phyloP scores from a whole-genome alignment of 2,113 vertebrate genomes.

The Strigops habroptila region DNA sequence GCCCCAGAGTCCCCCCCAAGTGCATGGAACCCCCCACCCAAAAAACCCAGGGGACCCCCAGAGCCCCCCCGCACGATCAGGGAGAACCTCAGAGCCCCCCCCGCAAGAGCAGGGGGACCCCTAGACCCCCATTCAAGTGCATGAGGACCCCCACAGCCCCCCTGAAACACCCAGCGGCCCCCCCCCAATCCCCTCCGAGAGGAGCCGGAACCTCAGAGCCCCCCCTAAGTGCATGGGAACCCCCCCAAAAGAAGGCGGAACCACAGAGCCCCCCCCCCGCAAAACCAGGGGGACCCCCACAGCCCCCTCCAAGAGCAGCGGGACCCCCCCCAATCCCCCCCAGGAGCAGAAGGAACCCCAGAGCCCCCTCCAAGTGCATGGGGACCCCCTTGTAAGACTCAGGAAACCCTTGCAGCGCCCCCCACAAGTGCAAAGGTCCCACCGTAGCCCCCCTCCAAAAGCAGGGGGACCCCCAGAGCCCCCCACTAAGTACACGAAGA shows the following conservation, averaged over 20 bases:
- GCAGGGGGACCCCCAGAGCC: not conserved
- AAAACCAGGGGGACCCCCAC: not conserved
- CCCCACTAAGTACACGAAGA: not conserved
- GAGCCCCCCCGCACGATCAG: no score
- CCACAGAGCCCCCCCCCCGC: not conserved
- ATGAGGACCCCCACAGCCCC: not conserved
- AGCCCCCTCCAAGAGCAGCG: not conserved
- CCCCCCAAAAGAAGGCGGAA: not conserved
- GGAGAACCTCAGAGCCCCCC: no score
- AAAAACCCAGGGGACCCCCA: no score
- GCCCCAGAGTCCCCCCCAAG: not conserved
- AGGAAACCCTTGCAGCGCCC: no score
- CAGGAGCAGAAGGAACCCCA: no score
- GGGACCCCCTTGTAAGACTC: no score
- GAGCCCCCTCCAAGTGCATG: no score
- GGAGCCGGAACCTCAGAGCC: no score
- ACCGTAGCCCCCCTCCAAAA: not conserved
- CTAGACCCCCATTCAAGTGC: no score
- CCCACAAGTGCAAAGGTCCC: no score
- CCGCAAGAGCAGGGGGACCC: no score
- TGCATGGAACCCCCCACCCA: not conserved
- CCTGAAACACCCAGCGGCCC: not conserved
- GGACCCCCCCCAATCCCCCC: not conserved
- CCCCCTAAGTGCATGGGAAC: not conserved
- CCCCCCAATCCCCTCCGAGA: no score